Base-by-base conservation (phyloP, 2,888 invertebrate genomes). In the Alcis repandata region DNA sequence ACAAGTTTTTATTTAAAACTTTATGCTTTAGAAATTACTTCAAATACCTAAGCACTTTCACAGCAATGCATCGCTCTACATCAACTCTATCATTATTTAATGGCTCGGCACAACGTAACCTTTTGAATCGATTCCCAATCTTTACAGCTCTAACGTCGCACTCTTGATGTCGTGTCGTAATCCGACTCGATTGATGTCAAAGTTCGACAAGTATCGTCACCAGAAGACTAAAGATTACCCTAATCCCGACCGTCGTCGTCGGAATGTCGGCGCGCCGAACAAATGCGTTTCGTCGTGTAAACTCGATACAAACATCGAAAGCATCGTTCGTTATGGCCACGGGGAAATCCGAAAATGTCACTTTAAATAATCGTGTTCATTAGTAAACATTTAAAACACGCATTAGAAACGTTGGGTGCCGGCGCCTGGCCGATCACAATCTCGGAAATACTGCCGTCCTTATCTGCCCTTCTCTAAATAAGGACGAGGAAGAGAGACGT, bases 281-380 rank as follows among this genome's bases (percentile, higher is more conserved):
- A 69, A 65, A 69, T 61, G 61, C 19, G 51, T 56, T 59, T 57
- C 38, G 72, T 71, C 74, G 49, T 49, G 53, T 53, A 63, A 58
- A 41, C 61, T 73, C 76, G 73, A 72, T 73, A 76, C 72, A 66
- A 66, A 60, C 57, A 40, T 52, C 33, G 57, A 75, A 74, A 73
- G 73, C 72, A 58, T 73, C 75, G 82, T 82, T 79, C 79, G 80
- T 84, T 82, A 85, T 80, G 78, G 79, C 77, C 75, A 71, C 73
- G 72, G 86, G 89, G 86, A 91, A 91, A 92, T 90, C 87, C 85
- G 82, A 88, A 91, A 91, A 90, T 89, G 91, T 91, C 92, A 90
- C 90, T 89, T 92, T 88, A 91, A 92, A 91, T 92, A 92, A 92
- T 92, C 89, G 89, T 91, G 89, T 88, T 92, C 91, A 91, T 93